A percentile compares a stretch with the other conserved stretches of the same genome.
Evolutionary conservation across 2,888 invertebrate species (phyloP).

Genomic region (Epinotia demarniana): DNA sequence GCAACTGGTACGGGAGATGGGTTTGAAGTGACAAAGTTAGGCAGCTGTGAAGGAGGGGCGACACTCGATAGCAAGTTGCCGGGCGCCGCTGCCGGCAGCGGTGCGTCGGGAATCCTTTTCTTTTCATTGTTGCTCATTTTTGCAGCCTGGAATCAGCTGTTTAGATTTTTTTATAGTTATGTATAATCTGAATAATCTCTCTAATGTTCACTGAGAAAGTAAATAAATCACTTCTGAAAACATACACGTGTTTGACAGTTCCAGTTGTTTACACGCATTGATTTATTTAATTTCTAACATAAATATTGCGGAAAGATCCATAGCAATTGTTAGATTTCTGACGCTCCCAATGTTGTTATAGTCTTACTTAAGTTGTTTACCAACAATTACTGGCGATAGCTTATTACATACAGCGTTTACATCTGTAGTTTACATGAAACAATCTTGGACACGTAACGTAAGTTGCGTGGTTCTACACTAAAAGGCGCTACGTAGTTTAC

Average conservation of each 20-base stretch:
- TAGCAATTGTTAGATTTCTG: neutral
- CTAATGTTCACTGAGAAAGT: neutral
- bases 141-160: conserved; percentile 46
- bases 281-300: neutral
- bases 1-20: conserved; percentile 47
- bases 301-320: neutral
- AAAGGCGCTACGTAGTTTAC: neutral
- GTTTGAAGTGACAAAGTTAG: conserved; percentile 85
- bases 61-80: conserved; percentile 88
- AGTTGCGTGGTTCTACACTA: conserved; percentile 1
- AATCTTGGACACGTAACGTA: conserved; percentile 41
- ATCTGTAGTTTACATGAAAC: conserved; percentile 17
- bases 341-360: neutral
- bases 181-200: neutral
- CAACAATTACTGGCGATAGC: neutral
- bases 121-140: conserved; percentile 59
- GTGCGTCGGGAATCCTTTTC: conserved; percentile 72
- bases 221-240: neutral
- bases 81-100: conserved; percentile 73
- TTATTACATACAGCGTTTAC: neutral
- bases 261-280: neutral
- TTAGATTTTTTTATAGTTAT: neutral
- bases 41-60: conserved; percentile 88
- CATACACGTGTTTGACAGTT: neutral
- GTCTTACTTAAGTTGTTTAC: neutral